Base-by-base conservation (phyloP, 2,797 vertebrate species). In the Myiothlypis coronata region DNA sequence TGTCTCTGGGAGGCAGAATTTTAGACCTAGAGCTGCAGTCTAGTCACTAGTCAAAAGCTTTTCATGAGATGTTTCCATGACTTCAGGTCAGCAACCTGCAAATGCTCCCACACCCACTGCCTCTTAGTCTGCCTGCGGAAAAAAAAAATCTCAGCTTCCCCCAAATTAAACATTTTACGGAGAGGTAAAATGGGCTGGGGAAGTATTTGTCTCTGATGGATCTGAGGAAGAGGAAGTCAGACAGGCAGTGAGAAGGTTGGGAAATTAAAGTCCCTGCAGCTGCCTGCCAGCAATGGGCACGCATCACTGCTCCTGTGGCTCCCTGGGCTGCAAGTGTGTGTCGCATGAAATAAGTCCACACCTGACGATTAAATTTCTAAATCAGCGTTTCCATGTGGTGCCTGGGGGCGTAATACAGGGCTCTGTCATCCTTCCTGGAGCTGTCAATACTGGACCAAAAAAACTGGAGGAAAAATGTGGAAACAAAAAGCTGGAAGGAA, bases 231-330 rank as follows among this genome's bases (percentile, higher is more conserved):
- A 71, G 12, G 47, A 50, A 4, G 3, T 37, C 43, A 87, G 57
- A 63, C 14, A 44, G 67, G 44, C 41, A 72, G 34, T 0, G 0
- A 79, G 23, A 65, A 79, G 14, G 5, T 0, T 63, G 52, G n/a
- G 64, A 57, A 64, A 53, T 12, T 5, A 19, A 86, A 89, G 69
- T 32, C 56, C 71, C 39, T 9, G 5, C 17, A 79, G 83, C 24
- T 7, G 11, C 35, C 64, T 90, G 69, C 60, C 69, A 81, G 74
- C 50, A 44, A 67, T 9, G 32, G 61, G 53, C 49, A 72, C 3
- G 1, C 49, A 78, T 10, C 30, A 23, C 56, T 72, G 59, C 39
- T 83, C 22, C 64, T 0, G 0, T 6, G 24, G 69, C 52, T 56
- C 37, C 32, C 41, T 32, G 55, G 46, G 32, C 53, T 65, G 63